Evolutionary conservation across 2,888 invertebrate species (phyloP).

Genomic region (Hypolimnas misippus): DNA sequence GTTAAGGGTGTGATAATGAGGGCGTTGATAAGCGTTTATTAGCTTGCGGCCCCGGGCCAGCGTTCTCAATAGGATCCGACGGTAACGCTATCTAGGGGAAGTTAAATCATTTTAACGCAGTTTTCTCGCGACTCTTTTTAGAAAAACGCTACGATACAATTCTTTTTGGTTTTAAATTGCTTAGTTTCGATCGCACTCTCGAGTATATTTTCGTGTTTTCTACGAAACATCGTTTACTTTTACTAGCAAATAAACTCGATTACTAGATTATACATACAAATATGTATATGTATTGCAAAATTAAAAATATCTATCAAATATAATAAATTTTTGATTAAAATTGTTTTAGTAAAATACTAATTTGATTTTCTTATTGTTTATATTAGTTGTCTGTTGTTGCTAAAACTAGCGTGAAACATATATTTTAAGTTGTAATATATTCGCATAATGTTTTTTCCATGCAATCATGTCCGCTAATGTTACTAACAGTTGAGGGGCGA

Average conservation of each 20-base stretch:
- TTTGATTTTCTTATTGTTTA: too few relatives aligned
- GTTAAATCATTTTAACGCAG: constrained; percentile 83
- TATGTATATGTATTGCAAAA: too few relatives aligned
- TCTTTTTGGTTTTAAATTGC: constrained; percentile 68
- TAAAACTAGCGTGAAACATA: too few relatives aligned
- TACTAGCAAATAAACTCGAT: background rate
- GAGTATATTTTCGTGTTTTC: constrained; percentile 50
- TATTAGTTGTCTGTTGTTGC: too few relatives aligned
- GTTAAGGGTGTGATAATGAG: constrained; percentile 85
- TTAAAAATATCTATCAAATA: too few relatives aligned
- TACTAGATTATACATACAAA: too few relatives aligned
- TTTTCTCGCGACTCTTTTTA: constrained; percentile 70
- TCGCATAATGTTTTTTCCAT: background rate
- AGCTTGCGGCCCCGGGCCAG: constrained; percentile 69
- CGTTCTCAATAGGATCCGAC: constrained; percentile 70
- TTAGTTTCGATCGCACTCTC: constrained; percentile 50
- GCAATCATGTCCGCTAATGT: constrained; percentile 18
- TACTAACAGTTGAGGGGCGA: constrained; percentile 20
- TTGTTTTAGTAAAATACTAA: too few relatives aligned
- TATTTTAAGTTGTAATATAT: background rate
- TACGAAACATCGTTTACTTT: constrained; percentile 31
- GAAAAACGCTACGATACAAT: constrained; percentile 69
- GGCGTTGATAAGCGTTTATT: constrained; percentile 84
- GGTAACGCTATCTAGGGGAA: constrained; percentile 78
- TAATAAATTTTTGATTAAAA: too few relatives aligned